phyloP scores from a whole-genome alignment of 2,888 invertebrate species.

The Carcina quercana region DNA sequence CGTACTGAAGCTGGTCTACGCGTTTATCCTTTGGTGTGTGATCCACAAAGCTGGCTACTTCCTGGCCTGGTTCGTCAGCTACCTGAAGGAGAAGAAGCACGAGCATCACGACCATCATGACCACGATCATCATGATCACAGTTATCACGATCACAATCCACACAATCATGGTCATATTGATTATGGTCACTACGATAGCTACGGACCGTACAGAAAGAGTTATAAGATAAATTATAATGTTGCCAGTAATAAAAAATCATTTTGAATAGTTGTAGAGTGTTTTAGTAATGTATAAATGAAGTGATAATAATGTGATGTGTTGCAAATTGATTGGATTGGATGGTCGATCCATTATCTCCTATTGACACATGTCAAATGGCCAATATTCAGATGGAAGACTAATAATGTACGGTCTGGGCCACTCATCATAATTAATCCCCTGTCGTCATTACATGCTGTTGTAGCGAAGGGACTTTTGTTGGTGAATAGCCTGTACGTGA shows the following conservation, averaged over 20 bases:
- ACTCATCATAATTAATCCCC: no score
- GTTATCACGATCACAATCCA: slow-evolving; percentile 30
- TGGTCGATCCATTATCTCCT: no score
- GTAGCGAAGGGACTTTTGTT: no score
- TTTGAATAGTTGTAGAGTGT: background rate
- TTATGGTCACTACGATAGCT: background rate
- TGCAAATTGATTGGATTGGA: no score
- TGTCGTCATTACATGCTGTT: no score
- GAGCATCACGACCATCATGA: slow-evolving; percentile 30
- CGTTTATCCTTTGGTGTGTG: slow-evolving; percentile 55
- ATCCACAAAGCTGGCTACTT: slow-evolving; percentile 66
- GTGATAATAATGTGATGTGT: background rate
- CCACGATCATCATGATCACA: slow-evolving; percentile 20
- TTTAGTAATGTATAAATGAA: background rate
- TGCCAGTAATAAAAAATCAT: background rate
- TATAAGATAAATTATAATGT: background rate
- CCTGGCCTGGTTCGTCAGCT: slow-evolving; percentile 56
- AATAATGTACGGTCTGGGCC: no score
- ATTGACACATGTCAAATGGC: no score
- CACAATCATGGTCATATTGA: slow-evolving; percentile 14
- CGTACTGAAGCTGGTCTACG: slow-evolving; percentile 56
- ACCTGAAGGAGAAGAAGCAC: slow-evolving; percentile 53
- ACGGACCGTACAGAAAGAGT: background rate
- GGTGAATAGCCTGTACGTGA: no score
- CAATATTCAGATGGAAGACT: no score